phyloP scores from a whole-genome alignment of 2,113 vertebrate genomes.

The Daubentonia madagascariensis region DNA sequence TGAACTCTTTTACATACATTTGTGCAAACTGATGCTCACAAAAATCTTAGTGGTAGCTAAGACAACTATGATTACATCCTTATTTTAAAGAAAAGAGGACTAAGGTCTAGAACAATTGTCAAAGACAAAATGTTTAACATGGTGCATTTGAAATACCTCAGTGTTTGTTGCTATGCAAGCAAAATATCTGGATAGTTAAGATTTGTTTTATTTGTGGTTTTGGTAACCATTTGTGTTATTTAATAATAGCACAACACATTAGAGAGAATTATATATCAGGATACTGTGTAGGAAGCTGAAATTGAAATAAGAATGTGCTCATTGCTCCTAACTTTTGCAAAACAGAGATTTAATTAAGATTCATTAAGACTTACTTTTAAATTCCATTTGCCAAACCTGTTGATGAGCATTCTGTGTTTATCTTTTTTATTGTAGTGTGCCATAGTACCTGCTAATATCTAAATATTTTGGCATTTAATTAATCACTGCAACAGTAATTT shows the following conservation, averaged over 20 bases:
- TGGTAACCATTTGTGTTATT: background rate
- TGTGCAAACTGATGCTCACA: background rate
- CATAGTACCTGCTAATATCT: background rate
- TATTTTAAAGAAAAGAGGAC: background rate
- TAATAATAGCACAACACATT: background rate
- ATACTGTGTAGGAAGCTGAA: background rate
- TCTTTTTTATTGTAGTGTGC: background rate
- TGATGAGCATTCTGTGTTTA: background rate
- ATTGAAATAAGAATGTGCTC: background rate
- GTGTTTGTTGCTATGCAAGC: background rate
- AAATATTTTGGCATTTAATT: constrained; percentile 41
- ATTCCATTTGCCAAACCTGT: background rate
- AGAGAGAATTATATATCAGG: background rate
- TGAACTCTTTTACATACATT: background rate
- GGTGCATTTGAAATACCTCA: background rate
- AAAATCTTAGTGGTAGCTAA: background rate
- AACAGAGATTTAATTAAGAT: constrained; percentile 44
- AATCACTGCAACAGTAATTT: background rate
- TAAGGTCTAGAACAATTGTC: background rate
- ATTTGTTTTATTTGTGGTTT: background rate
- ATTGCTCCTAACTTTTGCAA: constrained; percentile 5
- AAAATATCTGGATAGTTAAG: background rate
- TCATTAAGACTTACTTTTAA: constrained; percentile 7
- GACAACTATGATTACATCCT: background rate
- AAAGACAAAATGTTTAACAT: background rate